These are phyloP conservation scores for Paramormyrops hopkinsi DNA, from an alignment of 2,797 vertebrate species.

Conservation along the genomic window DNA sequence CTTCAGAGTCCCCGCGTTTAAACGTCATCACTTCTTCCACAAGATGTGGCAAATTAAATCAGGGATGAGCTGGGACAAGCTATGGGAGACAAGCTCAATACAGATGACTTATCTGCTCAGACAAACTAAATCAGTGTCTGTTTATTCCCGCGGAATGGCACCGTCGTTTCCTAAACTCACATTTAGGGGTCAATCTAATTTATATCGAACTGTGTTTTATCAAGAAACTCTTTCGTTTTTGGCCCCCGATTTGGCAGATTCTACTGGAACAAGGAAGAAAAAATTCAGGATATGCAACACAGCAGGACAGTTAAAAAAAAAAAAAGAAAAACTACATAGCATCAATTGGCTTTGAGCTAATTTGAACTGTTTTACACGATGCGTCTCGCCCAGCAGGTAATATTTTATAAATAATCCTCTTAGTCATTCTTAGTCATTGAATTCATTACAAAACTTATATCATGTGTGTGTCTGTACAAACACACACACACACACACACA, in stretches of 20 bases:
- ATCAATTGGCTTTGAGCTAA: not conserved
- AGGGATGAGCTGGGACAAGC: conserved; percentile 60
- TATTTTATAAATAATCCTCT: conserved; percentile 4
- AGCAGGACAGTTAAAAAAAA: not conserved
- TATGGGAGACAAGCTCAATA: conserved; percentile 67
- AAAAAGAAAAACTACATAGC: not conserved
- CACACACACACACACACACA: not conserved
- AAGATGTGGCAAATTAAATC: conserved; percentile 72
- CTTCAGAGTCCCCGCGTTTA: conserved; percentile 63
- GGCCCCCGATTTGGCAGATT: conserved; percentile 21
- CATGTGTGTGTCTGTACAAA: not conserved
- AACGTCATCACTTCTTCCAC: conserved; percentile 52
- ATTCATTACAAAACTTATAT: not conserved
- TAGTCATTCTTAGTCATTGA: not conserved
- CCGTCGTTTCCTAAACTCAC: conserved; percentile 52
- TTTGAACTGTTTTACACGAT: not conserved
- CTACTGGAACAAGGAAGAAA: conserved; percentile 11
- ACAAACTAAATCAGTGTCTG: conserved; percentile 77
- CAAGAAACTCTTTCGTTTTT: conserved; percentile 35
- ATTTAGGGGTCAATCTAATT: conserved; percentile 60
- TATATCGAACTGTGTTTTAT: conserved; percentile 60
- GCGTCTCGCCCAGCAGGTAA: not conserved
- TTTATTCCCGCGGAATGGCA: conserved; percentile 61
- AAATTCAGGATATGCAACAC: not conserved
- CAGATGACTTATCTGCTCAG: conserved; percentile 76